phyloP scores from a whole-genome alignment of 2,888 invertebrate genomes.

The Ophion obscuratus region DNA sequence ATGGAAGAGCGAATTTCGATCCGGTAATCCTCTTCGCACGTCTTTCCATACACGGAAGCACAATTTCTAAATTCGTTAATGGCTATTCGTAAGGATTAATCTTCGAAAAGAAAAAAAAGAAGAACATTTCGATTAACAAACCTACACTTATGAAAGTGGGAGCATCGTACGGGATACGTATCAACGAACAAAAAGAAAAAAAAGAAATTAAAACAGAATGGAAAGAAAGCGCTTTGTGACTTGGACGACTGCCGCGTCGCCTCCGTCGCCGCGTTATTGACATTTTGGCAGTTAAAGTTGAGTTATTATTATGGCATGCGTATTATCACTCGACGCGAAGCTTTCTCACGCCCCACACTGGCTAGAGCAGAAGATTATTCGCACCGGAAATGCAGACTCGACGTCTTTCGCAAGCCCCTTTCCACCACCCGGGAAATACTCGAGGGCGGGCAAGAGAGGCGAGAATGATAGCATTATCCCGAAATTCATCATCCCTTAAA shows the following conservation, averaged over 20 bases:
- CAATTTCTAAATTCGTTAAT: neutral
- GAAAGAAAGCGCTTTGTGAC: slow-evolving; percentile 43
- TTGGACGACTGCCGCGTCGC: slow-evolving; percentile 43
- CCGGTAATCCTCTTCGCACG: neutral
- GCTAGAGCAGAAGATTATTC: slow-evolving; percentile 11
- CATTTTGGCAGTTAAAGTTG: slow-evolving; percentile 76
- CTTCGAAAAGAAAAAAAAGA: neutral
- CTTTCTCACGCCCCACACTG: slow-evolving; percentile 7
- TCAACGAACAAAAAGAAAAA: neutral
- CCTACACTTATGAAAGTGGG: neutral
- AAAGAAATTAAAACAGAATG: slow-evolving; percentile 34
- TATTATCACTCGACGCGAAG: slow-evolving; percentile 68
- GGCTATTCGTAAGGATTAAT: neutral
- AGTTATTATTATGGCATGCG: slow-evolving; percentile 68
- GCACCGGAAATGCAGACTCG: slow-evolving; percentile 56
- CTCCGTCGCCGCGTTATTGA: slow-evolving; percentile 63
- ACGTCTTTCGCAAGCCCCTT: slow-evolving; percentile 16
- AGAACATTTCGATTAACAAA: neutral
- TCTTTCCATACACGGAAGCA: neutral
- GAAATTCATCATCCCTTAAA: neutral
- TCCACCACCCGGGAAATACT: neutral
- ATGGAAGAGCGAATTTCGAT: neutral
- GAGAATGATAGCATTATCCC: neutral
- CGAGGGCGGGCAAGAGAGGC: neutral
- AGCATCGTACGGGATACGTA: neutral